Conservation (phyloP, 2,797 vertebrate species). For the Acanthurus tractus region DNA sequence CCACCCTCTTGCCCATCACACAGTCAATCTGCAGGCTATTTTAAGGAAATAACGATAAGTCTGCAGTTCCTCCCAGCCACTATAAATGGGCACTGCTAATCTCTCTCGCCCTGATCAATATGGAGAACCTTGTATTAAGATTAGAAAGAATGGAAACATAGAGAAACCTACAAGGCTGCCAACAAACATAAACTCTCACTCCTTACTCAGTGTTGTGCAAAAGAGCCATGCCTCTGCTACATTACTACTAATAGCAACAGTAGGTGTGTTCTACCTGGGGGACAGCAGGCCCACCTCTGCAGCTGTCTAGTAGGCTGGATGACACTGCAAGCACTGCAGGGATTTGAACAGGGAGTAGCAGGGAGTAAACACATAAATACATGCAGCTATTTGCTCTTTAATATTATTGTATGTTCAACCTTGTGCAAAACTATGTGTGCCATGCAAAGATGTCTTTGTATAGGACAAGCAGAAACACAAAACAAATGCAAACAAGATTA, state of each 20-base stretch:
- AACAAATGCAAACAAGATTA: background rate
- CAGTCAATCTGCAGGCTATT: background rate
- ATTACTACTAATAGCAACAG: background rate
- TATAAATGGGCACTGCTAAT: background rate
- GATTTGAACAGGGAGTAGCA: no score
- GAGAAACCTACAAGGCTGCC: background rate
- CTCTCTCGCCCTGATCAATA: background rate
- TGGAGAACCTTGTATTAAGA: background rate
- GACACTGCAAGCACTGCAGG: background rate
- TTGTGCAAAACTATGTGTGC: background rate
- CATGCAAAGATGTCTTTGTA: background rate
- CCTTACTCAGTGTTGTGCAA: background rate
- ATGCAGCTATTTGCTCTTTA: background rate
- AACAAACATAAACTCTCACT: background rate
- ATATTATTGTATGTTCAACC: background rate
- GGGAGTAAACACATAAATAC: background rate
- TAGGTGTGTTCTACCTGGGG: background rate
- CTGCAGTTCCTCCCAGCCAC: background rate
- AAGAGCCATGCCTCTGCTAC: background rate
- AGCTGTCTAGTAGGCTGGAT: background rate
- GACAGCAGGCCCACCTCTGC: background rate
- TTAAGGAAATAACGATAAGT: background rate
- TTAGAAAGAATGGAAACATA: background rate
- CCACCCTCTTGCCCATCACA: background rate
- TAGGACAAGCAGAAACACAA: background rate